phyloP scores from a whole-genome alignment of 2,113 vertebrate species.

The Mobula hypostoma region DNA sequence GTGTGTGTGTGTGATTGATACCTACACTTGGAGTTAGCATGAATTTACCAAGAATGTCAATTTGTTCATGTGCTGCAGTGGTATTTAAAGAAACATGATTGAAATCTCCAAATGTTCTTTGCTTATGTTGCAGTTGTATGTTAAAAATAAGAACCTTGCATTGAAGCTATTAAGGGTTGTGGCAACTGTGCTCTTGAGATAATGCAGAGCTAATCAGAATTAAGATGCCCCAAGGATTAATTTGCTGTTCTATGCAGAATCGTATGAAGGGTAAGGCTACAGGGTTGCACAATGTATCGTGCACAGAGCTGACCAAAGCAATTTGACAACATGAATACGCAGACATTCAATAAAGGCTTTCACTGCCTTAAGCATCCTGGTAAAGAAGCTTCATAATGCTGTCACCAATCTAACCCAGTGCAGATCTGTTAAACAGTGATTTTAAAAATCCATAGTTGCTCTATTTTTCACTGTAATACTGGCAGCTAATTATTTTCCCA shows the following conservation, averaged over 20 bases:
- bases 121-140: neutral
- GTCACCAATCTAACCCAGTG: neutral
- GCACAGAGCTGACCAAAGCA: neutral
- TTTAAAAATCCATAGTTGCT: neutral
- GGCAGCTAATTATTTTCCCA: neutral
- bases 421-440: neutral
- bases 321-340: neutral
- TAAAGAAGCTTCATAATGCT: neutral
- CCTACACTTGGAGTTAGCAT: neutral
- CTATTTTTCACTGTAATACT: neutral
- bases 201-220: neutral
- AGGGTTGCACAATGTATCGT: neutral
- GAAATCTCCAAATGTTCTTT: slow-evolving; percentile 2
- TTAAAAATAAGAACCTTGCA: neutral
- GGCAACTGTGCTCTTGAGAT: neutral
- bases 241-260: neutral
- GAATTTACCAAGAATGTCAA: neutral
- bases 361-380: neutral
- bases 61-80: neutral
- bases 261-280: neutral
- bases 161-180: neutral
- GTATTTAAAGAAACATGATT: slow-evolving; percentile 10
- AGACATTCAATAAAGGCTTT: neutral
- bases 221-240: neutral
- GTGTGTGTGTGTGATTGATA: neutral